Evolutionary conservation across 2,888 invertebrate species (phyloP).

Genomic region (Leucozona laternaria): DNA sequence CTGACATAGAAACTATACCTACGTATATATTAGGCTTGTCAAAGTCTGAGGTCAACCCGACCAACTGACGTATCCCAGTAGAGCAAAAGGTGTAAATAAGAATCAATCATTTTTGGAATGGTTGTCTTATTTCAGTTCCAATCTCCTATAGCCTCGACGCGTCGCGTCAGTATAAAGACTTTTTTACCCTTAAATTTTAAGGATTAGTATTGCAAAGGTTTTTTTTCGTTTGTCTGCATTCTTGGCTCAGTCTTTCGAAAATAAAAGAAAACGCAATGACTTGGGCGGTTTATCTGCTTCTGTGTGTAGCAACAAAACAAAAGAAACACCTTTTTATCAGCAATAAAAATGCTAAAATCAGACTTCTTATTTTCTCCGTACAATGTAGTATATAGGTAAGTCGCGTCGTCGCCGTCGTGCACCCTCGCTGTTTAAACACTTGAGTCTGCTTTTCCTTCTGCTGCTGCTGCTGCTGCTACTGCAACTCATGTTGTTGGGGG

Average conservation of each 20-base stretch:
- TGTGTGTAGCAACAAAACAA: conserved; percentile 36
- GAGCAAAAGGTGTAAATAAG: not conserved
- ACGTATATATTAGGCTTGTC: too few species aligned
- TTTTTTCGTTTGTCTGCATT: not conserved
- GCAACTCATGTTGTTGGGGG: not conserved
- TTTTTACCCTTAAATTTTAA: not conserved
- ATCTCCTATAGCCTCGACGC: not conserved
- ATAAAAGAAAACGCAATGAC: conserved; percentile 23
- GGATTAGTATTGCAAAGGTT: not conserved
- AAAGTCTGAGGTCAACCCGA: too few species aligned
- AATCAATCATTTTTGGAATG: not conserved
- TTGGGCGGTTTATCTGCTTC: conserved; percentile 20
- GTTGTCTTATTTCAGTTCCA: not conserved
- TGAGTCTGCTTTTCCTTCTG: conserved; percentile 27
- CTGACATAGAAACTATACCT: too few species aligned
- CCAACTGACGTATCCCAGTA: too few species aligned
- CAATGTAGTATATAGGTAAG: not conserved
- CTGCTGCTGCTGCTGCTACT: not conserved
- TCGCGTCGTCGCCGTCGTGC: not conserved
- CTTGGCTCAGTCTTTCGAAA: conserved; percentile 5
- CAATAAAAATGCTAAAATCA: conserved; percentile 63
- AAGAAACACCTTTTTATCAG: conserved; percentile 63
- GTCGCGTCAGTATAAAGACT: not conserved
- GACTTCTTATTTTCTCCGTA: conserved; percentile 10
- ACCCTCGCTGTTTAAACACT: conserved; percentile 46